Evolutionary conservation across 2,888 invertebrate species (phyloP), one percentile per base, ranked within the genome.

Genomic region (Agonum fuliginosum): DNA sequence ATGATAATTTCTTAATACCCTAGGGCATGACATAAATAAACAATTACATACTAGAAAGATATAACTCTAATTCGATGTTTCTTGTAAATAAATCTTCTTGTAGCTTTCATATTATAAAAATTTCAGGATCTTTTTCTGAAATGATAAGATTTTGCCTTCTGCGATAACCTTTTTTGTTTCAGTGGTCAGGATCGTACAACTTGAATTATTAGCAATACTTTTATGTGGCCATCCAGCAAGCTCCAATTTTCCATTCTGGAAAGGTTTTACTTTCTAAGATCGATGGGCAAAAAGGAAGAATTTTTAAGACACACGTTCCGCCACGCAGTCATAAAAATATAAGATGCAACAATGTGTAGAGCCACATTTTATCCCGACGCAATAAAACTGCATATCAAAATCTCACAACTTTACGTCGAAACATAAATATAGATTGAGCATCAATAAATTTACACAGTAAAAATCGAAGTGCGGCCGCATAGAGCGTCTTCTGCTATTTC

Each of bases 371-470:
- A 75, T 67, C 51, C 14, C 48, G 34, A 14, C 51, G 67, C 67
- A 75, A 75, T 75, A 75, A 75, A 75, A 75, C 34, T 67, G 51
- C 67, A 75, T 75, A 75, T 67, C 65, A 75, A 75, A 75, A 75
- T 75, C 75, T 75, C 46, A 27, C 51, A 75, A 67, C n/a, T 75
- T 75, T 75, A 67, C 62, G 67, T 20, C 67, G 22, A 20, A 30
- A 75, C 75, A 75, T 75, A 75, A 75, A 75, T 75, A 75, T 75
- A 75, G 75, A 75, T 75, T 75, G 75, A 65, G 67, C 75, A 75
- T 75, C 75, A 67, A 75, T 75, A 75, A 75, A 75, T 75, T 75
- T 48, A 51, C 65, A 75, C 75, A 51, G 75, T 75, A 75, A 75
- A 75, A 74, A 51, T 75, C 75, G 70, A 70, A 48, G 24, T 30